Base-by-base conservation (phyloP, 2,888 invertebrate genomes). In the Thymelicus sylvestris region DNA sequence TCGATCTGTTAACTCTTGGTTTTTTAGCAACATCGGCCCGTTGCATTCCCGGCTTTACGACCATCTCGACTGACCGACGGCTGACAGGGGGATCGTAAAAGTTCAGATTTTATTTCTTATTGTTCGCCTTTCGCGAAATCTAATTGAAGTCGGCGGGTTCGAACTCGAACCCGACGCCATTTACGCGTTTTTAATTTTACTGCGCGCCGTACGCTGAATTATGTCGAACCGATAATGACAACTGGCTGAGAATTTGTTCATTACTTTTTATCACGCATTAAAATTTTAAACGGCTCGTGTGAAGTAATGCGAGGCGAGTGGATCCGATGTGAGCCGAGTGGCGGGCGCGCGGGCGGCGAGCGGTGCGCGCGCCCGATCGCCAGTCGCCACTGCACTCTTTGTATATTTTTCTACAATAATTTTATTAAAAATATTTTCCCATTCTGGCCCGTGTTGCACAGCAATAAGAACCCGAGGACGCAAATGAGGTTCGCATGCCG, bases 61-160 rank as follows among this genome's bases (percentile, higher is more conserved):
- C 73, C 88, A 82, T 81, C 85, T 85, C 86, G 81, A 78, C 86
- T 84, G 90, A 88, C 89, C 90, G 85, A 87, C 83, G 89, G 80
- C 87, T 89, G 91, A 90, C 92, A 87, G 85, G 80, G 80, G 74
- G 85, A 81, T 92, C 93, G 91, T 93, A 92, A 93, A 93, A 88
- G 91, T 86, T 83, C 88, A 83, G 80, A 91, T 91, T 93, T 93
- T 93, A 93, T 91, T 90, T 89, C 92, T 93, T 92, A 93, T 93
- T 93, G 93, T 93, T 92, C 92, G 88, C 87, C 86, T 89, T 90
- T 91, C 88, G 91, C 90, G 88, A 93, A 92, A 91, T 91, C 91
- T 91, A 92, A 93, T 93, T 92, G 93, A 91, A 92, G 90, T 86
- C 80, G 84, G 86, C 86, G 83, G 81, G 31, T 31, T 31, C 31